These are phyloP conservation scores for Leucopternis melanops DNA, from an alignment of 2,113 vertebrate species.

Conservation along the genomic window DNA sequence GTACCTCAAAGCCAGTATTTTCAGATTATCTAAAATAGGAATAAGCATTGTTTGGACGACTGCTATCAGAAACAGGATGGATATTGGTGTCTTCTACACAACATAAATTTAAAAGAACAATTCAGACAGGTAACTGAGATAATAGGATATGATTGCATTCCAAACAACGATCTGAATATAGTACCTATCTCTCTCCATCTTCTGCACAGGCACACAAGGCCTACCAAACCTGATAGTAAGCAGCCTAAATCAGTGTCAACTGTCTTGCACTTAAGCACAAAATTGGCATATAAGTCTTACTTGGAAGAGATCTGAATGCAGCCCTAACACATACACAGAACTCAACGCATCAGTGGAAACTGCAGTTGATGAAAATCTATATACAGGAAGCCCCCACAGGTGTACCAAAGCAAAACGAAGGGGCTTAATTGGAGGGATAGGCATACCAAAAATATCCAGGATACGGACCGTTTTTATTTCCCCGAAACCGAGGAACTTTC, in stretches of 20 bases:
- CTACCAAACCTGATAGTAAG: not conserved
- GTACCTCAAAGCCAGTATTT: not conserved
- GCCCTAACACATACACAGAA: not conserved
- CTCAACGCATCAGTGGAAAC: not conserved
- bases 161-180: not conserved
- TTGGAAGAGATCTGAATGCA: not conserved
- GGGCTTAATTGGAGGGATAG: not conserved
- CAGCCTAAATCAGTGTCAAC: not conserved
- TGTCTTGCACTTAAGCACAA: not conserved
- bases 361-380: not conserved
- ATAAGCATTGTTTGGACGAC: not conserved
- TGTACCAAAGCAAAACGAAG: not conserved
- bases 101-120: not conserved
- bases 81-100: not conserved
- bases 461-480: not conserved
- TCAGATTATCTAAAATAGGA: not conserved
- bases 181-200: not conserved
- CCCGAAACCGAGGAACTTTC: not conserved
- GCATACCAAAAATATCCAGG: not conserved
- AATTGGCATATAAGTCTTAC: not conserved
- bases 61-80: not conserved
- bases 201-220: not conserved
- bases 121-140: not conserved
- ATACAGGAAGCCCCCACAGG: not conserved
- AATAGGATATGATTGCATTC: not conserved